Evolutionary conservation across 2,113 vertebrate species (phyloP).

Genomic region (Hippopotamus amphibius): DNA sequence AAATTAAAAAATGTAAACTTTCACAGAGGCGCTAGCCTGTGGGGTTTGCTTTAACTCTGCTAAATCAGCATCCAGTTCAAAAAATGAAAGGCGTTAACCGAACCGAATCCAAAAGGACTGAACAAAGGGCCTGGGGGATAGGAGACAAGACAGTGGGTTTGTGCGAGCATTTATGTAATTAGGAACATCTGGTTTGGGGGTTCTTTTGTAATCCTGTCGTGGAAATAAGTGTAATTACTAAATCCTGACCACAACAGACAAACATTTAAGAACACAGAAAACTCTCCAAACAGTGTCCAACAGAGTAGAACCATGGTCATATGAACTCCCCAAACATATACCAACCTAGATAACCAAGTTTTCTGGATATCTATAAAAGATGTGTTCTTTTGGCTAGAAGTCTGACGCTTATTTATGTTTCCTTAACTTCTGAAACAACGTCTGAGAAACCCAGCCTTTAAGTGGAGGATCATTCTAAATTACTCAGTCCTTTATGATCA

Average conservation of each 20-base stretch:
- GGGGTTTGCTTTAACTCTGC: slow-evolving; percentile 25
- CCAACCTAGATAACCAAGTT: neutral
- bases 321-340: neutral
- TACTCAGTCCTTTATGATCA: neutral
- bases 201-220: slow-evolving; percentile 27
- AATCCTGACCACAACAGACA: slow-evolving; percentile 21
- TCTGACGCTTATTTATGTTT: neutral
- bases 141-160: neutral
- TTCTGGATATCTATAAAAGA: neutral
- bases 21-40: neutral
- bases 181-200: slow-evolving; percentile 36
- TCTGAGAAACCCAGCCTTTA: neutral
- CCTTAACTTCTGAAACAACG: neutral
- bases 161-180: neutral
- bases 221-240: slow-evolving; percentile 52
- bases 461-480: neutral
- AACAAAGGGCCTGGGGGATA: neutral
- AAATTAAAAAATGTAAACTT: neutral
- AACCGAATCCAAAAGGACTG: slow-evolving; percentile 19
- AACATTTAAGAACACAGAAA: neutral
- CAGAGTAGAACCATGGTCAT: neutral
- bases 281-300: neutral
- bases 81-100: neutral
- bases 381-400: neutral
- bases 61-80: slow-evolving; percentile 31